Base-by-base conservation (phyloP, 1,140 invertebrate species). In the Bombus consobrinus region DNA sequence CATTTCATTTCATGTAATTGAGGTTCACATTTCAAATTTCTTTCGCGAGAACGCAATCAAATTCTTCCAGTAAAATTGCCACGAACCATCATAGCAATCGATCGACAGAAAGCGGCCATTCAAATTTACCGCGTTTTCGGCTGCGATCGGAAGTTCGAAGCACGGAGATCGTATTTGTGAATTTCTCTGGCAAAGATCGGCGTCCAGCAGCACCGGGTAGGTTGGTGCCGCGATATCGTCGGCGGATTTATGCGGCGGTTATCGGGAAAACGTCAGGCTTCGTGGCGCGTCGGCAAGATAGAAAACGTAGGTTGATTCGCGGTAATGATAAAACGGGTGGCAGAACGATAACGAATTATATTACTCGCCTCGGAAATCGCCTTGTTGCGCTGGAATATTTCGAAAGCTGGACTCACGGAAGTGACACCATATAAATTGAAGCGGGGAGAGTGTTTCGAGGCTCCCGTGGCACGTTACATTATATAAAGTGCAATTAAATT, bases 401-500 rank as follows among this genome's bases (percentile, higher is more conserved):
- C 78, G 53, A 59, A 18, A 47, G 47, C 57, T 28, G 15, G 37
- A 34, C 43, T 75, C 81, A 79, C 78, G 62, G 57, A 82, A 85
- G 74, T 82, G 77, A 69, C 47, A 62, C 25, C 59, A 43, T 77
- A 75, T 90, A 90, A 90, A 90, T 90, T 76, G 53, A 53, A 57
- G 75, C 73, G 34, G 4, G 69, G 2, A 3, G 37, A 28, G 37
- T 75, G 39, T 59, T 68, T 73, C 72, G 75, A 77, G 80, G 64
- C 77, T 73, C 73, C 72, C 47, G 79, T 43, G 41, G 80, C 77
- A 57, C 83, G 81, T 84, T 90, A 82, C 85, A 90, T 90, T 90
- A 85, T 87, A 85, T 81, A 90, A 87, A 89, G 79, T 62, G 89
- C 85, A 90, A 90, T 90, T 90, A 90, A 90, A 90, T 90, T 90